A percentile compares a stretch with the other conserved stretches of the same genome.
phyloP scores from a whole-genome alignment of 2,797 vertebrate genomes.

The Meda fulgida region DNA sequence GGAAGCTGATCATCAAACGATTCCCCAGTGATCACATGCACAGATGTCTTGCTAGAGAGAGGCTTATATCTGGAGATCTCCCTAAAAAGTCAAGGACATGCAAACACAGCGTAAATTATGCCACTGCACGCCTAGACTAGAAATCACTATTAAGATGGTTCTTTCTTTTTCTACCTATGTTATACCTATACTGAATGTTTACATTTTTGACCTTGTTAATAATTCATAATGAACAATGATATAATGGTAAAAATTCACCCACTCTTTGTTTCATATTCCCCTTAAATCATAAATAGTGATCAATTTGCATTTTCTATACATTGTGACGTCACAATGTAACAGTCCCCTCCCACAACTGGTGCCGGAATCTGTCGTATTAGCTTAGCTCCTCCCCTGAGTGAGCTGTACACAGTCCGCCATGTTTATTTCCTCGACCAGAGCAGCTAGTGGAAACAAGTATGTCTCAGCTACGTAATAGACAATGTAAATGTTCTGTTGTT shows the following conservation, averaged over 20 bases:
- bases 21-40: constrained; percentile 80
- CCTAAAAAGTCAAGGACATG: constrained; percentile 64
- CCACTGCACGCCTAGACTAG: neutral
- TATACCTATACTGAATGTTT: neutral
- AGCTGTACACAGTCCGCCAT: no score
- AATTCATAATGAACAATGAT: neutral
- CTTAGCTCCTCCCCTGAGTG: no score
- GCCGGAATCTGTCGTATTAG: no score
- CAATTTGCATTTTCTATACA: no score
- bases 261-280: no score
- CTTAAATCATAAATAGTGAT: no score
- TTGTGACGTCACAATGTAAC: no score
- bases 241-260: neutral
- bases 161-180: neutral
- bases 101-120: neutral
- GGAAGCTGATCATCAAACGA: constrained; percentile 78
- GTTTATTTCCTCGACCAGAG: no score
- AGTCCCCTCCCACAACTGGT: no score
- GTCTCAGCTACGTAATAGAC: no score
- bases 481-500: neutral
- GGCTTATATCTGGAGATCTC: constrained; percentile 82
- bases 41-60: constrained; percentile 76
- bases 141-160: neutral
- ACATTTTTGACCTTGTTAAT: neutral
- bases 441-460: no score